Conservation (phyloP, 2,888 invertebrate species). For the Heteromurus nitidus region DNA sequence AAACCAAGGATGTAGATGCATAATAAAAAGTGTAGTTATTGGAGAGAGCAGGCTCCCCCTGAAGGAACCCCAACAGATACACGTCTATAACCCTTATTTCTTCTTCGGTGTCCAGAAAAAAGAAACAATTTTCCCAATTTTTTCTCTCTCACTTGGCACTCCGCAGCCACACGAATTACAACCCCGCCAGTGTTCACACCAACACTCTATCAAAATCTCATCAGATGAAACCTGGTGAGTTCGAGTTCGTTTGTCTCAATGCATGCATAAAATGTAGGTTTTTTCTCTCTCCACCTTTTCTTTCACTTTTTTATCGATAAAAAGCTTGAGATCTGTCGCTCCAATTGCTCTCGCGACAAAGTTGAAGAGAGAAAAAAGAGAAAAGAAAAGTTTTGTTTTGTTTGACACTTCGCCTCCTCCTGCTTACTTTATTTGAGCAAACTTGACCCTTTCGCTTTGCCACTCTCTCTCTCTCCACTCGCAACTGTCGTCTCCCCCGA, state of each 20-base stretch:
- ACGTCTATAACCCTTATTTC: too few relatives aligned
- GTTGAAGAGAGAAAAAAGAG: background rate
- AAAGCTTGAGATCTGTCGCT: background rate
- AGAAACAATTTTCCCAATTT: too few relatives aligned
- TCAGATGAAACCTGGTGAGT: background rate
- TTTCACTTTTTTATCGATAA: background rate
- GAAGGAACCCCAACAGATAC: too few relatives aligned
- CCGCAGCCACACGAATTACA: too few relatives aligned
- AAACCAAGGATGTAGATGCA: too few relatives aligned
- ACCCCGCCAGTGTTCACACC: too few relatives aligned
- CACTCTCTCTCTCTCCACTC: background rate
- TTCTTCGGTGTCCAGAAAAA: too few relatives aligned
- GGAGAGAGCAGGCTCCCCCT: too few relatives aligned
- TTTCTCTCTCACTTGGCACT: too few relatives aligned
- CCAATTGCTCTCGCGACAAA: background rate
- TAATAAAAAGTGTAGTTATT: too few relatives aligned
- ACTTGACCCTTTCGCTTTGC: slow-evolving; percentile 22
- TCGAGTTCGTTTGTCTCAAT: background rate
- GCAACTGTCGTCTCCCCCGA: background rate
- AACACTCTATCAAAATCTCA: background rate
- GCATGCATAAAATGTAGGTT: slow-evolving; percentile 20
- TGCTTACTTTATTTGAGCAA: background rate
- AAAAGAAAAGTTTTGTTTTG: background rate
- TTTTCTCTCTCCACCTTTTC: background rate
- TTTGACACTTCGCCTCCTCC: slow-evolving; percentile 1